Conservation (phyloP, 2,888 invertebrate genomes). For the Perizoma flavofasciatum region DNA sequence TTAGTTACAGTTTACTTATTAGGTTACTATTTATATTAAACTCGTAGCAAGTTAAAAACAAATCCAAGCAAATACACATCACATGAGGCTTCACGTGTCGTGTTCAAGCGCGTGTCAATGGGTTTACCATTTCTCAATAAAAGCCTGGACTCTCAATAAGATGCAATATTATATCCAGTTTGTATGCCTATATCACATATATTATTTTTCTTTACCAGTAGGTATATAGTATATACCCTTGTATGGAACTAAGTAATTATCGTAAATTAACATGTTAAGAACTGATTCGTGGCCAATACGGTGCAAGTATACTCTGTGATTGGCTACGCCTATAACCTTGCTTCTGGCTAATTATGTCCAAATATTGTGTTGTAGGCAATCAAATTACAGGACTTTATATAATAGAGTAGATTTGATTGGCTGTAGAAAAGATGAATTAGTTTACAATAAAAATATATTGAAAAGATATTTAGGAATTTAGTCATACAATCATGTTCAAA, state of each 20-base stretch:
- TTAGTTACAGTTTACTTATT: conserved; percentile 19
- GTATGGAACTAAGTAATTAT: conserved; percentile 21
- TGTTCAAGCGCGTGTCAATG: too few species aligned
- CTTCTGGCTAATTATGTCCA: conserved; percentile 12
- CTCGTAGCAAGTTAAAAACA: not conserved
- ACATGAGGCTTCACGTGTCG: too few species aligned
- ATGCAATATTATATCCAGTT: conserved; percentile 5
- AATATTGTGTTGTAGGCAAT: conserved; percentile 3
- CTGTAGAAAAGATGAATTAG: not conserved
- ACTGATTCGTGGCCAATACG: conserved; percentile 30
- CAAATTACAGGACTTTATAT: not conserved
- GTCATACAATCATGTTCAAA: too few species aligned
- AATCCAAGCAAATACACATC: too few species aligned
- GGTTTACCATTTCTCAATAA: not conserved
- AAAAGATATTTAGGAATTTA: too few species aligned
- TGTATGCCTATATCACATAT: not conserved
- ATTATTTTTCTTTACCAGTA: too few species aligned
- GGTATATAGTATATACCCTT: too few species aligned
- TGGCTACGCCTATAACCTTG: conserved; percentile 24
- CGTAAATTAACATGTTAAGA: conserved; percentile 27
- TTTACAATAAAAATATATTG: too few species aligned
- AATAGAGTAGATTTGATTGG: not conserved
- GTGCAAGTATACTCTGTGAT: conserved; percentile 29
- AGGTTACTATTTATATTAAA: conserved; percentile 35
- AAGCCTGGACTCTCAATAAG: not conserved